Evolutionary conservation across 2,797 vertebrate genomes (phyloP).

Genomic region (Octomys mimax): DNA sequence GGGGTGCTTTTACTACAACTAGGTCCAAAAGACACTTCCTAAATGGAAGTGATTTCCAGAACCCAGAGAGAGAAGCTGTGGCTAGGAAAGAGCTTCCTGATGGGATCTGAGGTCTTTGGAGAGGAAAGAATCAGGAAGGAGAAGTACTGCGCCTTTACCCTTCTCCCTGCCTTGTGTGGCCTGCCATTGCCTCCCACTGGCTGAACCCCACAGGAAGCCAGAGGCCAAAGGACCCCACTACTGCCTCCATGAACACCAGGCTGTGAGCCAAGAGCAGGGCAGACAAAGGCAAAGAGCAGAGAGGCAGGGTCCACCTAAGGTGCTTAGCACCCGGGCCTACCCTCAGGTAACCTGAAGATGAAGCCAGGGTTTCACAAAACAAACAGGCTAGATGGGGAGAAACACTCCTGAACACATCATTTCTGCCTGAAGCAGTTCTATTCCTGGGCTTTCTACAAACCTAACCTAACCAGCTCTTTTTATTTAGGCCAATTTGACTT

Average conservation of each 20-base stretch:
- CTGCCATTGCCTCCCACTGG: neutral
- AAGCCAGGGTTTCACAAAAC: neutral
- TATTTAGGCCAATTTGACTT: neutral
- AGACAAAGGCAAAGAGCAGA: neutral
- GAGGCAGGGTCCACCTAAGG: neutral
- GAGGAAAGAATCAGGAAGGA: neutral
- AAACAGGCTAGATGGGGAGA: neutral
- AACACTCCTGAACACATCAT: neutral
- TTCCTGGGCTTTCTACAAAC: neutral
- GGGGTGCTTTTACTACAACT: neutral
- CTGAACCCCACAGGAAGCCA: neutral
- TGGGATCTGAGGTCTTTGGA: neutral
- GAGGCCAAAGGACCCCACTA: neutral
- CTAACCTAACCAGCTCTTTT: neutral
- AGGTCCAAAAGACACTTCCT: neutral
- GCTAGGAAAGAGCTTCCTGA: neutral
- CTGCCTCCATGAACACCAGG: neutral
- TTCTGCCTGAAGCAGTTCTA: neutral
- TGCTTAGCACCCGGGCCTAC: neutral
- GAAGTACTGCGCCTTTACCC: neutral
- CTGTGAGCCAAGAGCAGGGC: neutral
- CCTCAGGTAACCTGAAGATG: neutral
- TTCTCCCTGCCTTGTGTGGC: neutral
- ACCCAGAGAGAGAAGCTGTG: neutral
- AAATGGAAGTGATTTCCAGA: neutral